A percentile compares a stretch with the other conserved stretches of the same genome.
Conservation (phyloP, 1,140 invertebrate genomes). For the Tetramorium parvispinum region DNA sequence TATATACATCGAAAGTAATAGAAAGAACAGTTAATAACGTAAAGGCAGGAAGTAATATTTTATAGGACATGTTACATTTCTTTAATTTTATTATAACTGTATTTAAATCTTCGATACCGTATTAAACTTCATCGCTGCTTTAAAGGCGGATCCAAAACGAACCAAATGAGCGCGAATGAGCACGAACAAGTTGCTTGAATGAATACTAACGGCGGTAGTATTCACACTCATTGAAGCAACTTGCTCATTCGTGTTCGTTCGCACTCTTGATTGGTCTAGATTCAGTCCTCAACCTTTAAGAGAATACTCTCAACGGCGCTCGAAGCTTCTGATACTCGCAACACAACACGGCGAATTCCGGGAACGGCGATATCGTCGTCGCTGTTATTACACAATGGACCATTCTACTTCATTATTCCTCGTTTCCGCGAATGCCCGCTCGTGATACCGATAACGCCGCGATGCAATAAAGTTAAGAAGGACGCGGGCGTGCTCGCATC, state of each 20-base stretch:
- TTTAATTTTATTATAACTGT: background rate
- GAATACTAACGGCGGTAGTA: background rate
- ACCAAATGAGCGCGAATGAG: background rate
- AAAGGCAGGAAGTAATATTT: background rate
- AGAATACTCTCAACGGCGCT: background rate
- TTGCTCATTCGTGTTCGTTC: background rate
- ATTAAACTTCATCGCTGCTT: background rate
- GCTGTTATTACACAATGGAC: constrained; percentile 49
- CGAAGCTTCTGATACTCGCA: background rate
- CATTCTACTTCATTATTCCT: constrained; percentile 48
- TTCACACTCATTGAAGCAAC: background rate
- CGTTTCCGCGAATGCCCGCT: constrained; percentile 31
- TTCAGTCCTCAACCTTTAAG: background rate
- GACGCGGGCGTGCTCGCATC: background rate
- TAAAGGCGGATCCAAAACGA: background rate
- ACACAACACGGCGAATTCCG: constrained; percentile 14
- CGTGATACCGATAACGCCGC: constrained; percentile 29
- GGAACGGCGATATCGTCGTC: constrained; percentile 20
- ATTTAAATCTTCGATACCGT: background rate
- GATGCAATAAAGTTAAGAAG: constrained; percentile 17
- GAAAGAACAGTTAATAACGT: background rate
- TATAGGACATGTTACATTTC: background rate
- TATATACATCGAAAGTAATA: background rate
- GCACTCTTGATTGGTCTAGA: background rate
- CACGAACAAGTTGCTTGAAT: background rate